A percentile compares a stretch with the other conserved stretches of the same genome.
phyloP scores from a whole-genome alignment of 1,140 invertebrate species.

The Bombus superbus region DNA sequence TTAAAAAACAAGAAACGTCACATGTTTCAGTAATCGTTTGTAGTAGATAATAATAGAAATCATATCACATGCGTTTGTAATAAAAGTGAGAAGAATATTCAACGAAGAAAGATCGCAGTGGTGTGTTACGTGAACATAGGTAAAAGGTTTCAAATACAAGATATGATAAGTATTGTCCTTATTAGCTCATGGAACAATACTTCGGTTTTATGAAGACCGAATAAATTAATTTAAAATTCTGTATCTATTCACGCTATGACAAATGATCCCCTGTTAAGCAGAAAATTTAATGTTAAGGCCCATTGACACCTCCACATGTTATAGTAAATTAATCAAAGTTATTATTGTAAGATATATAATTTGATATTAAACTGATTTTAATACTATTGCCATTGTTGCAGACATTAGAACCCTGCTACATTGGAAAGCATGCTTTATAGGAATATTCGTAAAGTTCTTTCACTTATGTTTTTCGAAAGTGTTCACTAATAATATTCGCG shows the following conservation, averaged over 20 bases:
- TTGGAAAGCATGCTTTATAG: constrained; percentile 63
- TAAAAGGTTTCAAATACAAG: background rate
- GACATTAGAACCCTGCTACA: constrained; percentile 77
- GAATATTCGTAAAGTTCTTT: constrained; percentile 28
- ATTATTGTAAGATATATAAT: background rate
- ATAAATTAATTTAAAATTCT: background rate
- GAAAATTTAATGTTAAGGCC: constrained; percentile 42
- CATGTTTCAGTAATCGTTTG: background rate
- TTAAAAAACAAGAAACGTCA: background rate
- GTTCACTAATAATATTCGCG: constrained; percentile 41
- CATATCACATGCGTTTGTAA: background rate
- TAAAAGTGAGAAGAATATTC: background rate
- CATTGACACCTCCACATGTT: constrained; percentile 77
- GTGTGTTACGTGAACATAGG: background rate
- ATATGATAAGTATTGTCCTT: background rate
- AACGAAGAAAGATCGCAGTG: background rate
- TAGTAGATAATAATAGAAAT: background rate
- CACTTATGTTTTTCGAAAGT: constrained; percentile 7
- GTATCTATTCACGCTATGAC: background rate
- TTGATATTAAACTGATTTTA: constrained; percentile 14
- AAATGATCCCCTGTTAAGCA: background rate
- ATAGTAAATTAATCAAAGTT: constrained; percentile 43
- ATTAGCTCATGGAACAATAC: background rate
- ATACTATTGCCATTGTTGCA: constrained; percentile 69
- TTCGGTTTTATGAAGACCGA: background rate